Conservation (phyloP, 1,140 invertebrate genomes). For the Atta cephalotes region DNA sequence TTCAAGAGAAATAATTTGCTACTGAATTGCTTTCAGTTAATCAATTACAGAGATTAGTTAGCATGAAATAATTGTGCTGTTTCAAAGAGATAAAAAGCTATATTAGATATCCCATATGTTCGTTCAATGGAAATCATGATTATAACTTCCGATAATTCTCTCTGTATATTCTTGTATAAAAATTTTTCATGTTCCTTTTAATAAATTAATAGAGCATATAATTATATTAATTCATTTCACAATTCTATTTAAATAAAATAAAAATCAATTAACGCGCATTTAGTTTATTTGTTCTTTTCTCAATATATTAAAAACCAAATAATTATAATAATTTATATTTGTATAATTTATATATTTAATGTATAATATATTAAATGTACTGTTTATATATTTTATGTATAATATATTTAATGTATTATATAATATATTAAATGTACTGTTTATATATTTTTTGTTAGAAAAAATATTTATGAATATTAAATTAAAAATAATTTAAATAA, state of each 20-base stretch:
- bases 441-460: not conserved
- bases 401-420: not conserved
- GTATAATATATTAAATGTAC: not conserved
- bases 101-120: conserved; percentile 15
- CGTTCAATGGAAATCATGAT: not conserved
- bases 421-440: not conserved
- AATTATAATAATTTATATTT: not conserved
- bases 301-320: not conserved
- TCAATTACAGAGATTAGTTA: conserved; percentile 62
- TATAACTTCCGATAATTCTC: conserved; percentile 11
- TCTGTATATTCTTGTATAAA: not conserved
- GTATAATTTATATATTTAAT: not conserved
- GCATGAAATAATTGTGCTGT: conserved; percentile 51
- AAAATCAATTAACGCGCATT: not conserved
- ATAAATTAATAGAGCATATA: not conserved
- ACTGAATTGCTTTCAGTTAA: conserved; percentile 53
- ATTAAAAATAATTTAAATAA: not conserved
- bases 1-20: conserved; percentile 45
- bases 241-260: not conserved
- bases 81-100: not conserved
- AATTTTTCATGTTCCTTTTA: not conserved
- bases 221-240: conserved; percentile 7
- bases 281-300: not conserved
- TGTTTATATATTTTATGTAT: not conserved
- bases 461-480: not conserved